These are phyloP conservation scores for Perizoma affinitatum DNA, from an alignment of 2,888 invertebrate genomes.

Conservation along the genomic window DNA sequence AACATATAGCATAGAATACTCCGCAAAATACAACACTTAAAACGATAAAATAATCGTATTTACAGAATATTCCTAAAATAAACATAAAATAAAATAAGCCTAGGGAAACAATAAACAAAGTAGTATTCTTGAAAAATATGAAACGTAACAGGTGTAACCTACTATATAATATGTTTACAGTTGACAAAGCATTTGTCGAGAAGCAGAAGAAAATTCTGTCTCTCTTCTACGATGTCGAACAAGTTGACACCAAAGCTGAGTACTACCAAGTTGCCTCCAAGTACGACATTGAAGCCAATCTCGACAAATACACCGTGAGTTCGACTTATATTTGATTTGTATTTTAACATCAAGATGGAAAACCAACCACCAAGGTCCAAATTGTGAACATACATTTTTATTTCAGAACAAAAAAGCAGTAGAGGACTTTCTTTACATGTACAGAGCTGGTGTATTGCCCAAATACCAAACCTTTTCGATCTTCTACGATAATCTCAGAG, in stretches of 20 bases:
- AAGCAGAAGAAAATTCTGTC: conserved; percentile 72
- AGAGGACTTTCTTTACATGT: conserved; percentile 67
- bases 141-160: background rate
- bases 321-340: background rate
- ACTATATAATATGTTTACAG: conserved; percentile 35
- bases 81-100: too few relatives aligned
- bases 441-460: conserved; percentile 75
- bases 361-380: too few relatives aligned
- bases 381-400: background rate
- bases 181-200: conserved; percentile 50
- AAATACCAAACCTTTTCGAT: conserved; percentile 80
- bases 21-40: too few relatives aligned
- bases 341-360: too few relatives aligned
- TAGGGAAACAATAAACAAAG: too few relatives aligned
- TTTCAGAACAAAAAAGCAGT: conserved; percentile 53
- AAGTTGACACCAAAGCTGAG: conserved; percentile 58
- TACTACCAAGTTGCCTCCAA: conserved; percentile 64
- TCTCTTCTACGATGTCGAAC: conserved; percentile 73
- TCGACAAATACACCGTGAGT: conserved; percentile 67
- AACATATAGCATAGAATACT: too few relatives aligned
- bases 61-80: too few relatives aligned
- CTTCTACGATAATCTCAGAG: conserved; percentile 70
- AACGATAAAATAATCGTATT: too few relatives aligned
- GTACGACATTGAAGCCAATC: conserved; percentile 66
- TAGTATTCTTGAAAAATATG: background rate